Base-by-base conservation (phyloP, 2,113 vertebrate genomes). In the Paraplagusia blochii region DNA sequence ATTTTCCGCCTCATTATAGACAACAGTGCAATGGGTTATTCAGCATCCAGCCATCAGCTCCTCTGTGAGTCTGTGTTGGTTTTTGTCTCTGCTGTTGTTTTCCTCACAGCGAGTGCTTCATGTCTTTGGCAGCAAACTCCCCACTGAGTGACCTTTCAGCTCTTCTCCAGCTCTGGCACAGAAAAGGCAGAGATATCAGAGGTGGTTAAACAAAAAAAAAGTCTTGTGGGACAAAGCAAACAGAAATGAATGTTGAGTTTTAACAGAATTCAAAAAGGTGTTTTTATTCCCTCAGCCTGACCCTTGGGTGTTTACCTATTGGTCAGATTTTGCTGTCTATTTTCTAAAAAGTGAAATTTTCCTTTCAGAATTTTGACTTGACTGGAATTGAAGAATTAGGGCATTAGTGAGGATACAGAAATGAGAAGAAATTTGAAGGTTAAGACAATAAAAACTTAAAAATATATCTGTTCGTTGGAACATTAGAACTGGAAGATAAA, bases 141-240 rank as follows among this genome's bases (percentile, higher is more conserved):
- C 77, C 56, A 44, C 72, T 69, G 72, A 51, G 63, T 47, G 17
- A 60, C 72, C 60, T 79, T 71, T 70, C 18, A 66, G 60, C 47
- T 13, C 50, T 66, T 61, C 29, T 15, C 48, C 18, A 11, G 51
- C 15, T 1, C 51, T 59, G 45, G 43, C 44, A 53, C 8, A 2
- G n/a, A 4, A 17, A 48, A 56, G n/a, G 39, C 50, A 42, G 45
- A 16, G 16, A 8, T 49, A 59, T 60, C 66, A 22, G 57, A 47
- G 17, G 0, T 11, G 4, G 36, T 43, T 0, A 4, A 42, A 54
- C 55, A 71, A 61, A 39, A 16, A 8, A n/a, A 48, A 55, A 45
- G 34, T 60, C 11, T 11, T n/a, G 34, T 15, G 51, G 33, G 49
- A 49, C 22, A 38, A 9, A 50, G 7, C 15, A 29, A 39, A 39